Conservation (phyloP, 2,797 vertebrate species). For the Rhinatrema bivittatum region DNA sequence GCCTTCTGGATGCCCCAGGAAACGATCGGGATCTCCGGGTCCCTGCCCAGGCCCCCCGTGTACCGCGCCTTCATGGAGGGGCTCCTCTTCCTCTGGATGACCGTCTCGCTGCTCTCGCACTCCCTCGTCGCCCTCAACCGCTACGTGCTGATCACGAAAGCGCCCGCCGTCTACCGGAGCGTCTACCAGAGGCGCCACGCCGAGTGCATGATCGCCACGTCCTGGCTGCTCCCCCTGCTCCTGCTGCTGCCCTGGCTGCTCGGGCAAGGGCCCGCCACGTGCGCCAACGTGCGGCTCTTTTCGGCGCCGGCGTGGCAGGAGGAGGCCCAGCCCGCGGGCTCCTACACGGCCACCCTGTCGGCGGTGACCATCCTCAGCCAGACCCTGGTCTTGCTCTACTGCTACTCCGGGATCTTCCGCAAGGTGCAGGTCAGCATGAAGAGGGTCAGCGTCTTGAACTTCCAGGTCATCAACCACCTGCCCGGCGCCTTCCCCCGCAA, state of each 20-base stretch:
- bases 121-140: constrained; percentile 77
- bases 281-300: constrained; percentile 8
- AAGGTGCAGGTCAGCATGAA: constrained; percentile 73
- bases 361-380: constrained; percentile 64
- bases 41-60: constrained; percentile 24
- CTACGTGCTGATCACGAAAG: constrained; percentile 74
- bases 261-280: constrained; percentile 21
- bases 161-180: constrained; percentile 70
- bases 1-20: constrained; percentile 84
- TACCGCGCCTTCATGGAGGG: constrained; percentile 48
- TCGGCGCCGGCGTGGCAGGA: constrained; percentile 32
- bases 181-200: constrained; percentile 70
- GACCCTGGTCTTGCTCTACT: constrained; percentile 65
- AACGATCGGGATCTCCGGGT: constrained; percentile 57
- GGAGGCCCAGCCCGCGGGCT: constrained; percentile 9
- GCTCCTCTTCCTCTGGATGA: constrained; percentile 69
- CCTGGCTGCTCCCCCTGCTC: constrained; percentile 66
- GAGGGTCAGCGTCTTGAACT: constrained; percentile 75
- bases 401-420: constrained; percentile 75
- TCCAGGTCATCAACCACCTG: constrained; percentile 74
- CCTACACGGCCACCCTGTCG: constrained; percentile 54
- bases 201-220: constrained; percentile 67
- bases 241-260: constrained; percentile 62
- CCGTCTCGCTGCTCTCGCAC: constrained; percentile 72
- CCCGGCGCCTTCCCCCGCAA: constrained; percentile 55